Evolutionary conservation across 2,888 invertebrate genomes (phyloP), one percentile per base, ranked within the genome.

Genomic region (Tenthredo livida): DNA sequence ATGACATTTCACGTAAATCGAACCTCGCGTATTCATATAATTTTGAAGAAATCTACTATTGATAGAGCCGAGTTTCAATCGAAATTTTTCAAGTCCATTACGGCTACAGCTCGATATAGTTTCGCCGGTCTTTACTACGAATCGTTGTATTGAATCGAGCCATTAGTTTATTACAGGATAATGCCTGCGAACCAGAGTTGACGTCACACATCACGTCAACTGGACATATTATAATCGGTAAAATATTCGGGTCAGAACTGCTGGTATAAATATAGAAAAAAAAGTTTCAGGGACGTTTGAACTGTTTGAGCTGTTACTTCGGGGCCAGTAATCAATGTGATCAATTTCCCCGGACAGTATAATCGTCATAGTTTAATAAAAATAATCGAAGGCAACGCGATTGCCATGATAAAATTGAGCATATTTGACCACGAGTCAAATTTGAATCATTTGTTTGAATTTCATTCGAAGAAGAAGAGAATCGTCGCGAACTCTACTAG

Each of bases 221-320:
- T 25, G 33, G 25, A 15, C 33, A 33, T 67, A 33, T 67, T 17
- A 33, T 12, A 67, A 17, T 15, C 29, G 25, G 65, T 67, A 9
- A 72, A 72, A 72, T 43, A 72, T 72, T 72, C 72, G 72, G 72
- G 72, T 72, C 72, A 73, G 72, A 43, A n/a, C 29, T 6, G 70
- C 6, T 70, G 33, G 33, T 17, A 70, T 70, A 33, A 70, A 37
- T 70, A 37, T n/a, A 10, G 25, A 37, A 37, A 61, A 21, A 40
- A 37, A 12, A 43, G 72, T 40, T 73, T 73, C 72, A 40, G 43
- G 43, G 43, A 43, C 72, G 21, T 40, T 40, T 9, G 10, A 29
- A 6, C 2, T 2, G 25, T 10, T 12, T 3, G 17, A 50, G 17
- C 2, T 50, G 7, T 1, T 67, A 33, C 17, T 67, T 3, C 67